These are phyloP conservation scores for Eunapius fragilis DNA, from an alignment of 37 sponge, comb jelly and placozoan species.

Conservation along the genomic window DNA sequence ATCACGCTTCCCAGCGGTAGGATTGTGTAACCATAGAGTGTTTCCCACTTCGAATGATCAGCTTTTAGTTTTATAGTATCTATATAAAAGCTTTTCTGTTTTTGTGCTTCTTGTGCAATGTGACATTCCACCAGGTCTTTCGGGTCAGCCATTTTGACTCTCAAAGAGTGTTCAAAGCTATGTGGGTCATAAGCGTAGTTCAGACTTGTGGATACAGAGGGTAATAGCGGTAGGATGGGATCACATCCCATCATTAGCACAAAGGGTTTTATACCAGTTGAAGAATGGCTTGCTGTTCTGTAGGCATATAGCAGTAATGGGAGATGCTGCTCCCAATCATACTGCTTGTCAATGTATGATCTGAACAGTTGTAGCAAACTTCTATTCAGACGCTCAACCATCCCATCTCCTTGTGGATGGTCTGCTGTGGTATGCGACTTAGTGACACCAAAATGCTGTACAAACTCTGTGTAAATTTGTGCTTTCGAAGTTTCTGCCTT, in stretches of 20 bases:
- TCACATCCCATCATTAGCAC: conserved; percentile 47
- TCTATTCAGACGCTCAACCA: conserved; percentile 72
- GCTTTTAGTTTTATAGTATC: too few species aligned
- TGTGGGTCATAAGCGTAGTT: background rate
- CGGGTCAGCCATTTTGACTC: background rate
- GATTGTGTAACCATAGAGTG: too few species aligned
- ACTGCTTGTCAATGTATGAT: conserved; percentile 36
- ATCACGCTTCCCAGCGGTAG: too few species aligned
- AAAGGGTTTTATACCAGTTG: conserved; percentile 52
- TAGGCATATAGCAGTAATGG: conserved; percentile 64
- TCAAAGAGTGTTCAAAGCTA: background rate
- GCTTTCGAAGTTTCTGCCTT: conserved; percentile 68
- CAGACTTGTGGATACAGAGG: background rate
- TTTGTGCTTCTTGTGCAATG: too few species aligned
- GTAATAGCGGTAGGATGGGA: conserved; percentile 4
- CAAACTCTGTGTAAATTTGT: conserved; percentile 11
- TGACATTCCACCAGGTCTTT: background rate
- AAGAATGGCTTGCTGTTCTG: conserved; percentile 48
- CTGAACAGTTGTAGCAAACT: conserved; percentile 51
- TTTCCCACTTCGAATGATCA: too few species aligned
- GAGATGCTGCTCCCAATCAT: conserved; percentile 65
- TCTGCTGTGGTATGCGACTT: conserved; percentile 49
- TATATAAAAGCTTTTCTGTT: too few species aligned
- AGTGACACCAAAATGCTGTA: conserved; percentile 42
- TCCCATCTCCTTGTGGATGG: conserved; percentile 69